Evolutionary conservation across 2,888 invertebrate species (phyloP).

Genomic region (Rosalia funebris): DNA sequence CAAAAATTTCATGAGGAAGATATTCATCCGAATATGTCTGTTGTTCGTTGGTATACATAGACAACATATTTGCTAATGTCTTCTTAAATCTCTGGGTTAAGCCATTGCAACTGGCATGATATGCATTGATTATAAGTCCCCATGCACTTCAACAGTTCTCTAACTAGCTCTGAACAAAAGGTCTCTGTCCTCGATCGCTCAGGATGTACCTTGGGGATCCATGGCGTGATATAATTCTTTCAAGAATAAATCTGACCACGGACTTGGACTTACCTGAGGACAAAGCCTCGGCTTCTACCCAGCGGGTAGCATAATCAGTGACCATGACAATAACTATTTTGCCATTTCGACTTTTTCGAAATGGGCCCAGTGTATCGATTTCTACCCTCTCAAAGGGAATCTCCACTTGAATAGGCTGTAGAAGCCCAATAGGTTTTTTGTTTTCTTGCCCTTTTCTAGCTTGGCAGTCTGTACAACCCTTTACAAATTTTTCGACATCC

Average conservation of each 20-base stretch:
- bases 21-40: no score
- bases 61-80: no score
- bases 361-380: conserved; percentile 46
- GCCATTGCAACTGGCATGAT: no score
- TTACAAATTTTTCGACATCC: conserved; percentile 37
- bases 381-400: conserved; percentile 32
- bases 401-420: not conserved
- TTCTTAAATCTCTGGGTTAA: no score
- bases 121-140: no score
- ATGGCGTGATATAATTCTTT: no score
- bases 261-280: not conserved
- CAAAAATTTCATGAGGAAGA: no score
- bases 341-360: conserved; percentile 37
- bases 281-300: not conserved
- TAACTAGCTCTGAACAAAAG: no score
- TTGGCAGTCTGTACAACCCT: conserved; percentile 40
- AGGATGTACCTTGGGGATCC: no score
- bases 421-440: conserved; percentile 30
- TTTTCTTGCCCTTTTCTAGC: conserved; percentile 36
- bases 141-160: no score
- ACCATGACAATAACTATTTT: conserved; percentile 47
- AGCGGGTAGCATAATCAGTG: conserved; percentile 46
- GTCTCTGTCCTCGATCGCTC: no score
- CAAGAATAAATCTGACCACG: not conserved
- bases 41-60: no score